A percentile compares a stretch with the other conserved stretches of the same genome.
phyloP scores from a whole-genome alignment of 2,113 vertebrate genomes.

The Atractosteus spatula region DNA sequence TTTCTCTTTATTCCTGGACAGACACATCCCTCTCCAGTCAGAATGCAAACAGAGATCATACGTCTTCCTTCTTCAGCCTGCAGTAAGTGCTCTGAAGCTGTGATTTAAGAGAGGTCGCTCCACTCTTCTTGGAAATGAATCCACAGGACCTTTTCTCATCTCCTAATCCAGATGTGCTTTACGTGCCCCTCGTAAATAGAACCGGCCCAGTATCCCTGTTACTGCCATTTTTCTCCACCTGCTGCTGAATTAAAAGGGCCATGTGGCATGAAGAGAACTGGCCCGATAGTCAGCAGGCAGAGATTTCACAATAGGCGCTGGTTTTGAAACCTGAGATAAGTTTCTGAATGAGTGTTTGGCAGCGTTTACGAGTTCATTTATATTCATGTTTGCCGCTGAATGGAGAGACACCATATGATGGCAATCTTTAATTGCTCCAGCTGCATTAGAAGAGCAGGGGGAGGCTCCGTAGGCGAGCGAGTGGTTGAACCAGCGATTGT shows the following conservation, averaged over 20 bases:
- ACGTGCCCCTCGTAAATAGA: background rate
- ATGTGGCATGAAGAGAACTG: background rate
- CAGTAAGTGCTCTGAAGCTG: too few relatives aligned
- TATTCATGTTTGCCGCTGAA: background rate
- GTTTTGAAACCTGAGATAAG: constrained; percentile 1
- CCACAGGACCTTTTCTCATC: background rate
- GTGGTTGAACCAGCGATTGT: too few relatives aligned
- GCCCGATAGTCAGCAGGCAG: background rate
- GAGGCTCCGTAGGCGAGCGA: background rate
- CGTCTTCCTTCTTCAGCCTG: too few relatives aligned
- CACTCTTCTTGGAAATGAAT: too few relatives aligned
- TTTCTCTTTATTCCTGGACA: too few relatives aligned
- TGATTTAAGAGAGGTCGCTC: too few relatives aligned
- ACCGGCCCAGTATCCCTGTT: background rate
- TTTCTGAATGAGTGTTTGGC: constrained; percentile 5
- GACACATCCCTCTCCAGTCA: too few relatives aligned
- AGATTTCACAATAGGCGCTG: background rate
- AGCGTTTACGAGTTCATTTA: background rate
- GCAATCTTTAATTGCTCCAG: background rate
- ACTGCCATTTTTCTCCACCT: too few relatives aligned
- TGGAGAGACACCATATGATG: background rate
- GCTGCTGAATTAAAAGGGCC: background rate
- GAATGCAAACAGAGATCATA: too few relatives aligned
- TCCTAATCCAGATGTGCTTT: background rate
- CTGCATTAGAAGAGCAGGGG: background rate